Conservation (phyloP, 2,113 vertebrate species). For the Calonectris borealis region DNA sequence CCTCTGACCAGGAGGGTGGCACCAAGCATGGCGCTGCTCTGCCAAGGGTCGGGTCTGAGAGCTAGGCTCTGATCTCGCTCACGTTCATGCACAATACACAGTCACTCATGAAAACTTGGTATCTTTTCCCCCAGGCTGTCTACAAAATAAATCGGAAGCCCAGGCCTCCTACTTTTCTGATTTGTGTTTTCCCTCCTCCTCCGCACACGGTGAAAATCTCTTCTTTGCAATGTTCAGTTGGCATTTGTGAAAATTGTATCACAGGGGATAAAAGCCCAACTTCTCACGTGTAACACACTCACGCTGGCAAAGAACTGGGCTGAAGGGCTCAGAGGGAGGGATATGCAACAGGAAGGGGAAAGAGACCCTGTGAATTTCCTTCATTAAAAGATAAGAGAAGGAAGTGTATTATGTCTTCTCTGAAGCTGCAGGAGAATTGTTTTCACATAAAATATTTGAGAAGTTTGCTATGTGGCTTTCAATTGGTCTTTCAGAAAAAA, state of each 20-base stretch:
- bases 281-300: background rate
- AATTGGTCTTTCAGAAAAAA: background rate
- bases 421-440: background rate
- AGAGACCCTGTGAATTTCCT: background rate
- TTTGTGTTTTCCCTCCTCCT: background rate
- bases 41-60: background rate
- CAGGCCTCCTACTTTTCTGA: background rate
- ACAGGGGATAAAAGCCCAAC: background rate
- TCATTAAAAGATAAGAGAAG: background rate
- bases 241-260: background rate
- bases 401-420: background rate
- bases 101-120: background rate
- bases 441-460: conserved; percentile 16
- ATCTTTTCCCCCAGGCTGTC: rapidly evolving
- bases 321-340: background rate
- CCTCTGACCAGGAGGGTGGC: background rate
- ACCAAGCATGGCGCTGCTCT: rapidly evolving
- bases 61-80: background rate
- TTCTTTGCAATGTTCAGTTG: background rate
- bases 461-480: conserved; percentile 2
- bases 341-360: background rate
- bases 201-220: background rate
- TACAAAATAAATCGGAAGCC: background rate
- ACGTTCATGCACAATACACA: background rate
- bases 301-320: background rate